Evolutionary conservation across 2,113 vertebrate genomes (phyloP), one percentile per base, ranked within the genome.

Genomic region (Callorhinus ursinus): DNA sequence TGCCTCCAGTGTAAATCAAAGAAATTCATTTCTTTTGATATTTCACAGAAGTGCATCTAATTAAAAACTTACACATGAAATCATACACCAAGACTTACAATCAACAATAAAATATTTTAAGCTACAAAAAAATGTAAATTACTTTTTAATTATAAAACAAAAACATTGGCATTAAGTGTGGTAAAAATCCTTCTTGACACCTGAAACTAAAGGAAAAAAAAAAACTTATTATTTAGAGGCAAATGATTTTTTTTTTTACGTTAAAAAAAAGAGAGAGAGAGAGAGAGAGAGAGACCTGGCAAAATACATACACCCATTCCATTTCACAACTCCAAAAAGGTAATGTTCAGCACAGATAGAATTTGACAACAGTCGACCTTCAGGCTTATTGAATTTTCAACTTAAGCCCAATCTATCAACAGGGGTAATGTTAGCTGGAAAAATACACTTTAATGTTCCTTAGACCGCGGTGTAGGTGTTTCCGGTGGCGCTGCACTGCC

Each of bases 381-480:
- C 98, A 1, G 98, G 98, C 96, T 98, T 98, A 97, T 49, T 98
- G 5, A 98, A 98, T 97, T 98, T 97, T 98, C 88, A 82, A 97
- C 93, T 95, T 98, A 98, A 99, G 98, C 98, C 96, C 97, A 98
- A 97, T 95, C 42, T 77, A 98, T 98, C 97, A 98, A 97, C 86
- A 98, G 93, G 97, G 96, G 97, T 98, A 98, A 98, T 92, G 93
- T 95, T 96, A 98, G 97, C 97, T 98, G 57, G 86, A 84, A 97
- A 96, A 93, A 97, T 89, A 96, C 72, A 53, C 94, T 98, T 98
- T 98, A 89, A 76, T 96, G 96, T 97, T 85, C 98, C 92, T 98
- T 99, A 99, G 96, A 99, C 99, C 94, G 99, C 99, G 84, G 99
- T 99, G n/a, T 99, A 99, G 72, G 99, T 99, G 79, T 99, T 99